phyloP scores from a whole-genome alignment of 2,888 invertebrate species.

The Sthenelais limicola region DNA sequence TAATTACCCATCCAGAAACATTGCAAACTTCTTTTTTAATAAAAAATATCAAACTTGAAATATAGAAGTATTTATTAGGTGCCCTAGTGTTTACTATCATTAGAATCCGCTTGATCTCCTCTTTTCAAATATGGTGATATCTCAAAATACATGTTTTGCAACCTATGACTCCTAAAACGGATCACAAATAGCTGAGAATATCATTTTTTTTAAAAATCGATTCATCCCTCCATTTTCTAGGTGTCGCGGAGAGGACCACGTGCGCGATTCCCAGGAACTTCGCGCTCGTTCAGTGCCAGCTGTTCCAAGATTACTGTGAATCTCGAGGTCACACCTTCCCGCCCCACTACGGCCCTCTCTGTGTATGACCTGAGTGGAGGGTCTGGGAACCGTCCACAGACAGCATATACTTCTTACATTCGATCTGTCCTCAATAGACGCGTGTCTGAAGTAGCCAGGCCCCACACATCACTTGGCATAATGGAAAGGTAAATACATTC shows the following conservation, averaged over 20 bases:
- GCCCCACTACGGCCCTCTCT: slow-evolving; percentile 4
- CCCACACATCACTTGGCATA: slow-evolving; percentile 17
- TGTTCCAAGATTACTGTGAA: too few relatives aligned
- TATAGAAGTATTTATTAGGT: too few relatives aligned
- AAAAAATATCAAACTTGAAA: too few relatives aligned
- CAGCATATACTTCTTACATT: slow-evolving; percentile 33
- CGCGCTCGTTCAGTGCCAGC: not conserved
- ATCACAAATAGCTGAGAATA: too few relatives aligned
- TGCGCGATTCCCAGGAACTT: not conserved
- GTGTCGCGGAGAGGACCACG: slow-evolving; percentile 10
- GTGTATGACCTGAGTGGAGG: too few relatives aligned
- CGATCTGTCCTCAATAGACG: slow-evolving; percentile 29
- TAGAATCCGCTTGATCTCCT: too few relatives aligned
- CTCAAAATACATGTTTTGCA: not conserved
- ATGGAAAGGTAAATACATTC: slow-evolving; percentile 10
- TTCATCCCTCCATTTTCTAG: slow-evolving; percentile 6
- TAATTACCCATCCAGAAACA: too few relatives aligned
- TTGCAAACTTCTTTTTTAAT: too few relatives aligned
- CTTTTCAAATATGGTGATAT: not conserved
- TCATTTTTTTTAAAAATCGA: not conserved
- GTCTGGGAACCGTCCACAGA: slow-evolving; percentile 36
- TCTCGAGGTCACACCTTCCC: not conserved
- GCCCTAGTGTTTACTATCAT: too few relatives aligned
- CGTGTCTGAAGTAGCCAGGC: slow-evolving; percentile 20
- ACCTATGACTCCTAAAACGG: not conserved